phyloP scores from a whole-genome alignment of 2,113 vertebrate species.

The Columbina picui region DNA sequence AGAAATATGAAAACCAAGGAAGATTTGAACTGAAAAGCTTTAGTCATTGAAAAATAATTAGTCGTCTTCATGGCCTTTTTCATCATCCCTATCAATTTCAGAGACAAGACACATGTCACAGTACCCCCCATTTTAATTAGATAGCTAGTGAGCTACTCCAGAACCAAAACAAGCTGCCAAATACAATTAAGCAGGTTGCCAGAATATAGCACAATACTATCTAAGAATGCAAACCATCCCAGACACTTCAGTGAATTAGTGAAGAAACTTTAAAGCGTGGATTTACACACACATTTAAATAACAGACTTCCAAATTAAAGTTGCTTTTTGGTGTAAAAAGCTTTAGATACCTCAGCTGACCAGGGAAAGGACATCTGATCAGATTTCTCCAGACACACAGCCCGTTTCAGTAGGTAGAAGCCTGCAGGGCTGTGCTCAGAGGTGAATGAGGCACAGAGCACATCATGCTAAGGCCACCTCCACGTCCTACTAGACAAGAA shows the following conservation, averaged over 20 bases:
- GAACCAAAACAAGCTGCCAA: constrained; percentile 56
- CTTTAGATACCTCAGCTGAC: background rate
- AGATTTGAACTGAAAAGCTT: constrained; percentile 30
- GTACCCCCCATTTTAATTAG: constrained; percentile 57
- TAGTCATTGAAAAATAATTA: constrained; percentile 56
- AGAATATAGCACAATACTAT: background rate
- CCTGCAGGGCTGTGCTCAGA: background rate
- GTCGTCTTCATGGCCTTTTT: background rate
- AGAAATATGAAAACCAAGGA: constrained; percentile 5
- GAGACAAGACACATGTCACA: background rate
- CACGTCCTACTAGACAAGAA: background rate
- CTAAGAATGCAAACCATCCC: background rate
- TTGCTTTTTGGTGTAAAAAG: background rate
- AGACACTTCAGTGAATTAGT: background rate
- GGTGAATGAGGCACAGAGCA: background rate
- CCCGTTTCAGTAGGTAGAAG: background rate
- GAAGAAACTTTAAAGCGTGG: background rate
- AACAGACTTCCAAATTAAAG: background rate
- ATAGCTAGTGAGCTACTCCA: constrained; percentile 18
- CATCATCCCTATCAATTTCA: constrained; percentile 26
- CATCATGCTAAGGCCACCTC: rapidly evolving
- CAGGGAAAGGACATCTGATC: background rate
- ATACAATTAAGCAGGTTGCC: constrained; percentile 52
- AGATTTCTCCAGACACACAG: background rate
- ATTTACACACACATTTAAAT: background rate